phyloP scores from a whole-genome alignment of 2,113 vertebrate species.

The Telmatochromis brichardi region DNA sequence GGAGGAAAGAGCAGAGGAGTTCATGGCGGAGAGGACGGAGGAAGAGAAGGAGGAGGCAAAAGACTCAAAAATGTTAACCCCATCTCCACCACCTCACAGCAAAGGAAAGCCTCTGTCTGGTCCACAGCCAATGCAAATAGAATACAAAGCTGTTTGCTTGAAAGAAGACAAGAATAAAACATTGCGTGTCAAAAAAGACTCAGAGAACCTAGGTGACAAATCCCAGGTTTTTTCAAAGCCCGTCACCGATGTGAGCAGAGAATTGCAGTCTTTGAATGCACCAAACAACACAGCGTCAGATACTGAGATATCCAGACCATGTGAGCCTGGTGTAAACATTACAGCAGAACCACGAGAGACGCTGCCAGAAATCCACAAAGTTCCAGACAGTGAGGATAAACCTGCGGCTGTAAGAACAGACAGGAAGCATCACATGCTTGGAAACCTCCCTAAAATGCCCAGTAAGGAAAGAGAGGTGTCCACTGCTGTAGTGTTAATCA shows the following conservation, averaged over 20 bases:
- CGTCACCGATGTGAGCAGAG: not conserved
- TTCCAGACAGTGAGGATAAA: not conserved
- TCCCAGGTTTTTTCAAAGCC: not conserved
- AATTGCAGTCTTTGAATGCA: not conserved
- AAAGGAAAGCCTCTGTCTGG: conserved; percentile 12
- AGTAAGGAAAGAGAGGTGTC: conserved; percentile 73
- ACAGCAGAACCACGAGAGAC: not conserved
- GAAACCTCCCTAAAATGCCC: conserved; percentile 48
- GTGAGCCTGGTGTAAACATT: not conserved
- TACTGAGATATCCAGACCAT: not conserved
- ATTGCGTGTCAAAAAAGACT: not conserved
- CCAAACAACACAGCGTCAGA: not conserved
- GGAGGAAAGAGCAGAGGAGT: not conserved
- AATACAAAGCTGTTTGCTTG: conserved; percentile 73
- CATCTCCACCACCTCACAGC: conserved; percentile 8
- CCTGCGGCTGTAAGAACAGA: not conserved
- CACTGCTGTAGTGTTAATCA: conserved; percentile 63
- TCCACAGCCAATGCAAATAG: conserved; percentile 67
- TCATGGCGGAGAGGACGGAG: not conserved
- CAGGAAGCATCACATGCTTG: conserved; percentile 43
- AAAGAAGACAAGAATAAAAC: conserved; percentile 60
- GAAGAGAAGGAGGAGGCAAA: conserved; percentile 9
- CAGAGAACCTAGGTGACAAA: conserved; percentile 2
- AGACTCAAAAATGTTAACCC: conserved; percentile 4
- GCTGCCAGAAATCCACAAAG: not conserved